phyloP scores from a whole-genome alignment of 2,797 vertebrate genomes.

The Liparis tanakae region DNA sequence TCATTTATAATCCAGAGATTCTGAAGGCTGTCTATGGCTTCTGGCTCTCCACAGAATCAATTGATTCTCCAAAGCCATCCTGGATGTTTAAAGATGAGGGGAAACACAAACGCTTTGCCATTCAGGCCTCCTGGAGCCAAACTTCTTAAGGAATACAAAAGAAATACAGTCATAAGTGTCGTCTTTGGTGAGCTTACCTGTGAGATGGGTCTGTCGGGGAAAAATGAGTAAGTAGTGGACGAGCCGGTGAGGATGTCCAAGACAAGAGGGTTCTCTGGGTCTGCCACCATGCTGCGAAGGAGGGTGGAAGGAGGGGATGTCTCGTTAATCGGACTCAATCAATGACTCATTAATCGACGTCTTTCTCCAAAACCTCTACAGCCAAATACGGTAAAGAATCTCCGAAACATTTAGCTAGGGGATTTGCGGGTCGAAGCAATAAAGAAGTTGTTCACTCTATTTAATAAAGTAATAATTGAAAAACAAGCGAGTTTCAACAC shows the following conservation, averaged over 20 bases:
- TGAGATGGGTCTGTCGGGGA: constrained; percentile 94
- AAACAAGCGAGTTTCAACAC: neutral
- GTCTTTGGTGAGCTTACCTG: constrained; percentile 82
- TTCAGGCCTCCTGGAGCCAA: neutral
- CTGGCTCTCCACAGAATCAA: neutral
- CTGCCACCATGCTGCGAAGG: constrained; percentile 92
- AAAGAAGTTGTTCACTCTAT: neutral
- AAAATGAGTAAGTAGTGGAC: constrained; percentile 97
- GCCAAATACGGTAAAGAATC: neutral
- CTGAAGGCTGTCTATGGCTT: neutral
- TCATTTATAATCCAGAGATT: neutral
- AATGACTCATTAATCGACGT: too few species aligned
- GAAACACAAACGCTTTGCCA: neutral
- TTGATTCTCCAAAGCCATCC: neutral
- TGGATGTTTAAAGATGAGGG: neutral
- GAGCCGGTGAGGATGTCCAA: constrained; percentile 97
- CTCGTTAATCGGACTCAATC: constrained; percentile 1
- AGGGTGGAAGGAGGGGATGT: too few species aligned
- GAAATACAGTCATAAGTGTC: neutral
- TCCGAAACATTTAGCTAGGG: neutral
- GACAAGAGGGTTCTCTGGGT: constrained; percentile 96
- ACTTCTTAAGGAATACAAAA: neutral
- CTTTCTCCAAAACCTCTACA: neutral
- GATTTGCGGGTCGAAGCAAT: neutral
- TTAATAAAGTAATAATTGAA: neutral